phyloP scores from a whole-genome alignment of 2,113 vertebrate genomes.

The Solenodon paradoxus region DNA sequence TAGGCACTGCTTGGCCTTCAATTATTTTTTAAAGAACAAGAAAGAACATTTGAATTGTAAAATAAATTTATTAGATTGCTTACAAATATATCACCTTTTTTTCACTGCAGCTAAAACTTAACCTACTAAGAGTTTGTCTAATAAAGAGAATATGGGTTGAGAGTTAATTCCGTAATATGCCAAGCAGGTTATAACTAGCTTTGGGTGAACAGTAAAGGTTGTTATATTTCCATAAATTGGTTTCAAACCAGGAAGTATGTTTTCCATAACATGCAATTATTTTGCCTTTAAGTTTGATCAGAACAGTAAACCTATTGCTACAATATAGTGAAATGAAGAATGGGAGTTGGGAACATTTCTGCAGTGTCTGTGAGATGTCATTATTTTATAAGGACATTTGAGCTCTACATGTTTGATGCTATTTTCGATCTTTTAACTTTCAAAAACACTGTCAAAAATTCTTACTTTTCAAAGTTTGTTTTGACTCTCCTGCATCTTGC shows the following conservation, averaged over 20 bases:
- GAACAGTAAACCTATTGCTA: not conserved
- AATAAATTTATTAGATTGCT: not conserved
- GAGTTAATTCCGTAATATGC: not conserved
- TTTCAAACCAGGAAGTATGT: not conserved
- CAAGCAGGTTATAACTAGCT: not conserved
- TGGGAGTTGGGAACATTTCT: not conserved
- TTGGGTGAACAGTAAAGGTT: not conserved
- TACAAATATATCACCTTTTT: not conserved
- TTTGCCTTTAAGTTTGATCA: not conserved
- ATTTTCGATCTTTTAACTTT: not conserved
- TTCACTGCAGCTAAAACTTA: not conserved
- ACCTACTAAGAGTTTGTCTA: not conserved
- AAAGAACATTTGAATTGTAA: too few relatives aligned
- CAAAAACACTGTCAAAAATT: not conserved
- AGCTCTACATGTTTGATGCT: not conserved
- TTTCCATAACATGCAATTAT: not conserved
- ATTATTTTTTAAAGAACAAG: not conserved
- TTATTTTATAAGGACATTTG: not conserved
- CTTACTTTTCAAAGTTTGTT: not conserved
- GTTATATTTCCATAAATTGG: not conserved
- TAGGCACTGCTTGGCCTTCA: not conserved
- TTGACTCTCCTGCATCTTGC: not conserved
- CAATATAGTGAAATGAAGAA: not conserved
- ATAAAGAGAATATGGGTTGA: not conserved
- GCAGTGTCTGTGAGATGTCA: fast-evolving